Base-by-base conservation (phyloP, 2,888 invertebrate species). In the Lacanobia oleracea region DNA sequence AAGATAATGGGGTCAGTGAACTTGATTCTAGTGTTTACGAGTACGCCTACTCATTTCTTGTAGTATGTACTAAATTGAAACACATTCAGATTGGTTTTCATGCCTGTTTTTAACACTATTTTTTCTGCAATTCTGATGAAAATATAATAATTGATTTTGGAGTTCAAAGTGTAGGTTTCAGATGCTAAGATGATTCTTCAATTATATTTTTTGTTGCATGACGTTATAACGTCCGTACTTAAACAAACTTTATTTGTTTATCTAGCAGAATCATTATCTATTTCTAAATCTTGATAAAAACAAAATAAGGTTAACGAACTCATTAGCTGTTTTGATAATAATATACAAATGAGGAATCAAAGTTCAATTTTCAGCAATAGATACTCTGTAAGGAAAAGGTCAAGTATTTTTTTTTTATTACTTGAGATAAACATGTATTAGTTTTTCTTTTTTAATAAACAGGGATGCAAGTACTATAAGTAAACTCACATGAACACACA, bases 1-100 rank as follows among this genome's bases (percentile, higher is more conserved):
- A 86, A 89, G 91, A 92, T 91, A 91, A 89, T 84, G 86, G 82
- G 92, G 91, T 91, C 92, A 81, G 81, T 79, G 92, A 90, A 90
- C 94, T 83, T 86, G 74, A 84, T 86, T 86, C 81, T 82, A 86
- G 74, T 86, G 61, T 86, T 81, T 82, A 72, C 76, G 48, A 60
- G 70, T 56, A 72, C 81, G 64, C 76, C 85, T 72, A 79, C 74
- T 67, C 62, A 57, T 66, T 65, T 70, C 72, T 81, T 81, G 53
- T 73, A 40, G 23, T 56, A 63, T 43, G n/a, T 43, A 72, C 53
- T 62, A 63, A 61, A 72, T 67, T 70, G 43, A 69, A 73, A 60
- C 57, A 67, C 40, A 51, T 62, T 63, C 23, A 53, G 50, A 65
- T 69, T 66, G 40, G 45, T 51, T 75, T 57, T 4, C 23, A 57